Evolutionary conservation across 2,797 vertebrate genomes (phyloP).

Genomic region (Manis javanica): DNA sequence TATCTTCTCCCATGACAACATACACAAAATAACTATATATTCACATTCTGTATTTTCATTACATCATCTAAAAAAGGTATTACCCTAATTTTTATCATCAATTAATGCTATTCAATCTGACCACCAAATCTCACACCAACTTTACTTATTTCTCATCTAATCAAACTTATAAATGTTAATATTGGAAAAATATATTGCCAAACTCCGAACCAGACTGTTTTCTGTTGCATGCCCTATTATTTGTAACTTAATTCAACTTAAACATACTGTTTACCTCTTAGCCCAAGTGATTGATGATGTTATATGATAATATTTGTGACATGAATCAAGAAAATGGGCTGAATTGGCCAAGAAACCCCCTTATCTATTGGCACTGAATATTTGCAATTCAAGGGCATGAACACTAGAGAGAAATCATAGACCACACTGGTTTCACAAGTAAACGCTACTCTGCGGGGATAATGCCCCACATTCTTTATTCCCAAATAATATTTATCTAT

Average conservation of each 20-base stretch:
- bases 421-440: not conserved
- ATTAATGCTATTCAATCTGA: not conserved
- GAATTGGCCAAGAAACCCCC: not conserved
- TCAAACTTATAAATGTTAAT: not conserved
- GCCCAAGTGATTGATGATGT: not conserved
- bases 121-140: not conserved
- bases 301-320: not conserved
- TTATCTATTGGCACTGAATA: not conserved
- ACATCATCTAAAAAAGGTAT: not conserved
- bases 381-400: conserved; percentile 62
- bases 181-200: not conserved
- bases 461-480: not conserved
- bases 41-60: not conserved
- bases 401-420: conserved; percentile 77
- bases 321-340: conserved; percentile 80
- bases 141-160: not conserved
- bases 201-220: not conserved
- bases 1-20: not conserved
- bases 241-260: not conserved
- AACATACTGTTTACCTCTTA: not conserved
- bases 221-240: not conserved
- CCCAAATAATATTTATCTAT: not conserved
- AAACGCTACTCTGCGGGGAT: not conserved
- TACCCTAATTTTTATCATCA: not conserved
- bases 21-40: not conserved